phyloP scores from a whole-genome alignment of 2,888 invertebrate species.

The Meteorus cinctellus region DNA sequence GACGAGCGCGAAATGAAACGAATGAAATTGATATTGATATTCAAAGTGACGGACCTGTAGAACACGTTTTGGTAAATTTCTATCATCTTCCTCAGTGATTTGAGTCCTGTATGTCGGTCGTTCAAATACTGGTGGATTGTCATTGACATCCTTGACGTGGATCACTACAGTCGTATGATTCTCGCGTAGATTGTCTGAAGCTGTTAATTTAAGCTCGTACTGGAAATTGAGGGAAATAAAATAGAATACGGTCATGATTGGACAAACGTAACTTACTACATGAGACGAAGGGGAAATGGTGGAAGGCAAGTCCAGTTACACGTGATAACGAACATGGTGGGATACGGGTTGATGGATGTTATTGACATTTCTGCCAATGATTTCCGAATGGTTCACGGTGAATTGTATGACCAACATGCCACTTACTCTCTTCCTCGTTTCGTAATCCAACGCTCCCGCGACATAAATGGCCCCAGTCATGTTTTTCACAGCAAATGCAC shows the following conservation, averaged over 20 bases:
- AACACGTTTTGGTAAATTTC: conserved; percentile 94
- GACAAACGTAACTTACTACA: not conserved
- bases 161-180: conserved; percentile 98
- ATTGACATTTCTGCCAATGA: conserved; percentile 44
- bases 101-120: conserved; percentile 95
- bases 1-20: not conserved
- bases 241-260: not conserved
- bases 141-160: conserved; percentile 98
- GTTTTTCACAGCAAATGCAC: conserved; percentile 97
- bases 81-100: conserved; percentile 96
- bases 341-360: not conserved
- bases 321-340: conserved; percentile 18
- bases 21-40: not conserved
- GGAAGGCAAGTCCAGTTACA: conserved; percentile 6
- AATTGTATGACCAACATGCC: conserved; percentile 30
- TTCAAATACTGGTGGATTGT: conserved; percentile 98
- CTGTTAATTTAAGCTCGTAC: conserved; percentile 95
- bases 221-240: conserved; percentile 70
- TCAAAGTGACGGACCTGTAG: conserved; percentile 79
- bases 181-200: conserved; percentile 97
- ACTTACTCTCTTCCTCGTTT: conserved; percentile 95
- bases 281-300: not conserved
- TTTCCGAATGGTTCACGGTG: conserved; percentile 11
- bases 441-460: conserved; percentile 97
- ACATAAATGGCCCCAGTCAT: conserved; percentile 99